Base-by-base conservation (phyloP, 2,797 vertebrate genomes). In the Danio aesculapii region DNA sequence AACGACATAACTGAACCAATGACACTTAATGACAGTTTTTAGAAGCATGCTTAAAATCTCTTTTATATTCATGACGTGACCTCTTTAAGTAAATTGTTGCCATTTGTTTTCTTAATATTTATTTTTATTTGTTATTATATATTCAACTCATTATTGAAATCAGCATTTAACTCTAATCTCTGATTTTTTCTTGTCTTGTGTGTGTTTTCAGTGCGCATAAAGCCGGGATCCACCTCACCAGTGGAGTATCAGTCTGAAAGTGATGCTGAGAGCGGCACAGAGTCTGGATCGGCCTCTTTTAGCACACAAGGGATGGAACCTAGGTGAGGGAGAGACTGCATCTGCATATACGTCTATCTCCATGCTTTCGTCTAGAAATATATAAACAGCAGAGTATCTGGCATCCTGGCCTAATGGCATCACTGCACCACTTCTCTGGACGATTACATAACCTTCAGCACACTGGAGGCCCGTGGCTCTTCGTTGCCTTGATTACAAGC, bases 171-270 rank as follows among this genome's bases (percentile, higher is more conserved):
- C 21, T 63, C 10, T 11, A 41, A 39, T 63, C 2, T 52, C 9
- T 16, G 63, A 8, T 62, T 66, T 2, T 52, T 13, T 43, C 0
- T 8, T 30, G 1, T 30, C 30, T 30, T 30, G 30, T 30, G 21
- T 81, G 7, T 88, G 41, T 17, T 47, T 63, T 50, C 91, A 95
- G 97, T 97, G 87, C 96, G 96, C 84, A 94, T 98, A 3, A 97
- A 98, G 80, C 96, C 97, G 0, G 94, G 96, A 19, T 97, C 96
- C 0, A 93, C 96, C 85, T 98, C 95, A 81, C 96, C 98, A 50
- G 91, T 97, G 84, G 97, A 97, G 89, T 95, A 94, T 84, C 96
- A 96, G 90, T 98, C 96, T 0, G 97, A 99, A 91, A 97, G 96
- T 0, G 97, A 98, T 49, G 92, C 88, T 0, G 97, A 98, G 88